Evolutionary conservation across 1,140 invertebrate genomes (phyloP), one percentile per base, ranked within the genome.

Genomic region (Spodoptera frugiperda): DNA sequence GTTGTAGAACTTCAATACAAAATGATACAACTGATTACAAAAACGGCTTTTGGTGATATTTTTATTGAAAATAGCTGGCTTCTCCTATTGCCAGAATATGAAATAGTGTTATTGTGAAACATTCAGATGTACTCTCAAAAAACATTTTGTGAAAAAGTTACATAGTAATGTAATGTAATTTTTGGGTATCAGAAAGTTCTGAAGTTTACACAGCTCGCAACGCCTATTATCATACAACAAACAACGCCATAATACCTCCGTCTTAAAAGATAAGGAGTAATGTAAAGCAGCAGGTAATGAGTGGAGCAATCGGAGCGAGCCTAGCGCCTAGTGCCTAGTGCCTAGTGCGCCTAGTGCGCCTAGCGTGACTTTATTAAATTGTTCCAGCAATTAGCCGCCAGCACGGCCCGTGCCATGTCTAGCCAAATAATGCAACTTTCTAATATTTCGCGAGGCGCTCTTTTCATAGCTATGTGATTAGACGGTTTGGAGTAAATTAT

Each of bases 341-440:
- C n/a, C 44, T 65, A 39, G 17, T 9, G 17, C 14, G 11, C n/a
- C 44, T 65, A 39, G 17, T 9, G 17, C 14, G 11, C n/a, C 44
- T 65, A 48, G 44, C 61, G 63, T 67, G 59, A 49, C 63, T 67
- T 25, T 67, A 67, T 67, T 67, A 67, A 67, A 67, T 49, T 49
- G 63, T 67, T 67, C 19, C 11, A 48, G 44, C 63, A 25, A 49
- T 67, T 67, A 67, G 63, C 30, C 63, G 17, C 44, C 44, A 25
- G 49, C 12, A 21, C 12, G 8, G 17, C 19, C 44, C 8, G 44
- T 12, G 25, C 19, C 63, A 9, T 49, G 63, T 67, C 63, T 67
- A 67, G 44, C 12, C 44, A 46, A 46, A 25, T 48, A 67, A 19
- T 48, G 44, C 63, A 1, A 3, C 3, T 8, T 12, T 17, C 14